Evolutionary conservation across 2,888 invertebrate genomes (phyloP).

Genomic region (Dolomedes plantarius): DNA sequence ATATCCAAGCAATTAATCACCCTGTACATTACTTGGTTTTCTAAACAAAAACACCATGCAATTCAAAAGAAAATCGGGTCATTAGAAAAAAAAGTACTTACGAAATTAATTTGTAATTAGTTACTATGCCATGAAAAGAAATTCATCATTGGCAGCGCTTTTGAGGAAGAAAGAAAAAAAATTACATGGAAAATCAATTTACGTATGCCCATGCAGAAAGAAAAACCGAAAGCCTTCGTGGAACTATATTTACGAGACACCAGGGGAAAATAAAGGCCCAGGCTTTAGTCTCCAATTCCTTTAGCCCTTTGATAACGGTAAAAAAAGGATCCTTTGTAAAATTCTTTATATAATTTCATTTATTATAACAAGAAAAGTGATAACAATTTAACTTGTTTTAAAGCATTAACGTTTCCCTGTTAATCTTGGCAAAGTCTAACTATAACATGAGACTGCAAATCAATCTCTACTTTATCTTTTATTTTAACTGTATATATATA

Average conservation of each 20-base stretch:
- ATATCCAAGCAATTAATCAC: too few relatives aligned
- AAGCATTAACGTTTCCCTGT: too few relatives aligned
- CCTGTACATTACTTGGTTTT: too few relatives aligned
- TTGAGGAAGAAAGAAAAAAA: constrained; percentile 54
- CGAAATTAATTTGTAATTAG: constrained; percentile 67
- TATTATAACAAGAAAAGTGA: too few relatives aligned
- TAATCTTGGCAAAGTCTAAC: too few relatives aligned
- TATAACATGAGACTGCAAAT: too few relatives aligned
- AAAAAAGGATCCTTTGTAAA: too few relatives aligned
- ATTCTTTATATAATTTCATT: too few relatives aligned
- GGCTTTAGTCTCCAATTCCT: constrained; percentile 61
- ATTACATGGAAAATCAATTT: constrained; percentile 68
- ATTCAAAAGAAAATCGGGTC: neutral
- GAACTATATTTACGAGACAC: constrained; percentile 63
- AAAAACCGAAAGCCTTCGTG: constrained; percentile 50
- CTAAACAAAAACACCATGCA: too few relatives aligned
- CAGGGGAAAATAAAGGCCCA: constrained; percentile 52
- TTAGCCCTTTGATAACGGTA: constrained; percentile 38
- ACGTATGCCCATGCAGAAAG: constrained; percentile 15
- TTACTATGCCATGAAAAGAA: constrained; percentile 25
- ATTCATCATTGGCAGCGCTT: constrained; percentile 1
- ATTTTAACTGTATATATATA: too few relatives aligned
- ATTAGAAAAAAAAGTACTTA: constrained; percentile 28
- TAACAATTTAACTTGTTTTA: too few relatives aligned
- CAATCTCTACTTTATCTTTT: too few relatives aligned